Conservation (phyloP, 2,113 vertebrate species). For the Aegotheles bennettii region DNA sequence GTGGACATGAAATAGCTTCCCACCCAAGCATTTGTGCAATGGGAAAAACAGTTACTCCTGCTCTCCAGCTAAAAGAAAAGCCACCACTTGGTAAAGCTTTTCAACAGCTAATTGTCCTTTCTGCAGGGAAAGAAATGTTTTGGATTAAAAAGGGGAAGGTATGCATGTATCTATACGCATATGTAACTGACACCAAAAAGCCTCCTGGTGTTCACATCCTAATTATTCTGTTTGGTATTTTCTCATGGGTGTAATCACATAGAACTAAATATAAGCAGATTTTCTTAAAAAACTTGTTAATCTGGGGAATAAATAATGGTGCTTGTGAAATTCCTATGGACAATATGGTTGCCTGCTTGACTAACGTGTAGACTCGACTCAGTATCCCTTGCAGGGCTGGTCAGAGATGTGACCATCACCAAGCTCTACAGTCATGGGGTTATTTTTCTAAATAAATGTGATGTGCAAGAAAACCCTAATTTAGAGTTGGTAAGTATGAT, state of each 20-base stretch:
- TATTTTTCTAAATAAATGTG: neutral
- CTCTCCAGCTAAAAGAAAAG: neutral
- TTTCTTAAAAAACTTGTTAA: neutral
- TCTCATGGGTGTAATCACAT: neutral
- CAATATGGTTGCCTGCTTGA: neutral
- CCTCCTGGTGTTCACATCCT: neutral
- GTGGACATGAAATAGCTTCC: neutral
- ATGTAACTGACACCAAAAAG: too few relatives aligned
- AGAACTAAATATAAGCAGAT: neutral
- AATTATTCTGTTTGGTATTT: neutral
- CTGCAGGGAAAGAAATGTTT: too few relatives aligned
- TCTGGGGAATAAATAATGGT: neutral
- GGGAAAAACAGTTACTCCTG: neutral
- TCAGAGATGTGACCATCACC: accelerated
- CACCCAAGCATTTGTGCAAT: neutral
- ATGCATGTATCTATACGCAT: too few relatives aligned
- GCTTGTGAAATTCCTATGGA: neutral
- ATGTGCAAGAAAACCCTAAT: neutral
- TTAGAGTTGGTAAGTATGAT: neutral
- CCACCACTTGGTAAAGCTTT: neutral
- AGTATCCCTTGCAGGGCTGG: neutral
- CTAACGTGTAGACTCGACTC: accelerated
- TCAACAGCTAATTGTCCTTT: too few relatives aligned
- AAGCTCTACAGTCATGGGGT: accelerated
- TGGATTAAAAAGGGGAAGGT: too few relatives aligned